These are phyloP conservation scores for Elaeidobius kamerunicus DNA, from an alignment of 2,888 invertebrate genomes.

Conservation along the genomic window DNA sequence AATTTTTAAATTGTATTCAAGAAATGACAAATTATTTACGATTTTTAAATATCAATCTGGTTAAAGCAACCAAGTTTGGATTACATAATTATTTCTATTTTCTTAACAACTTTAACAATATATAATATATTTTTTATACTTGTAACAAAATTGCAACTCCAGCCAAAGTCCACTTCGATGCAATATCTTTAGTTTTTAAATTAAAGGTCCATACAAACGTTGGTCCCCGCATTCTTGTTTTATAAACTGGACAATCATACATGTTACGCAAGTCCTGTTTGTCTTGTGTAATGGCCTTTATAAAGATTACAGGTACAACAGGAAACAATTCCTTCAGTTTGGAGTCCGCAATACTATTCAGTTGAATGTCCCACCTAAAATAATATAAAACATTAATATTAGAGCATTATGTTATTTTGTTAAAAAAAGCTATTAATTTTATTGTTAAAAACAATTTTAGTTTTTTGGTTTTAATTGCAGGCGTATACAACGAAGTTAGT, in stretches of 20 bases:
- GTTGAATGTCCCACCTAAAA: conserved; percentile 75
- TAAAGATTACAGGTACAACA: conserved; percentile 84
- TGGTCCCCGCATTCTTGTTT: conserved; percentile 82
- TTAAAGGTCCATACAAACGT: conserved; percentile 97
- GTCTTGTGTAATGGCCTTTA: conserved; percentile 84
- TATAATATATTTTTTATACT: conserved; percentile 61
- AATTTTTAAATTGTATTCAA: too few relatives aligned
- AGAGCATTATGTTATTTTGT: too few relatives aligned
- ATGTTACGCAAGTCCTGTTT: conserved; percentile 84
- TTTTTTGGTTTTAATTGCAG: too few relatives aligned
- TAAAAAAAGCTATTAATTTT: too few relatives aligned
- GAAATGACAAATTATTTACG: too few relatives aligned
- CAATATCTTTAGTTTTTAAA: conserved; percentile 81
- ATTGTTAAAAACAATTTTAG: too few relatives aligned
- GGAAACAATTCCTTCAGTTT: conserved; percentile 87
- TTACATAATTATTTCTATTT: too few relatives aligned
- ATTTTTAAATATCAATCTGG: too few relatives aligned
- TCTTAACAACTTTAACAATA: too few relatives aligned
- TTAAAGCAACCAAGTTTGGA: too few relatives aligned
- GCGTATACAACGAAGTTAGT: too few relatives aligned
- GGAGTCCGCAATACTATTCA: conserved; percentile 79
- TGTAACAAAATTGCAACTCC: conserved; percentile 90
- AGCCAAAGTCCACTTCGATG: conserved; percentile 89
- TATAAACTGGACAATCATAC: conserved; percentile 93
- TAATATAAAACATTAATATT: conserved; percentile 9